These are phyloP conservation scores for Hemichromis elongatus DNA, from an alignment of 2,113 vertebrate species.

Conservation along the genomic window DNA sequence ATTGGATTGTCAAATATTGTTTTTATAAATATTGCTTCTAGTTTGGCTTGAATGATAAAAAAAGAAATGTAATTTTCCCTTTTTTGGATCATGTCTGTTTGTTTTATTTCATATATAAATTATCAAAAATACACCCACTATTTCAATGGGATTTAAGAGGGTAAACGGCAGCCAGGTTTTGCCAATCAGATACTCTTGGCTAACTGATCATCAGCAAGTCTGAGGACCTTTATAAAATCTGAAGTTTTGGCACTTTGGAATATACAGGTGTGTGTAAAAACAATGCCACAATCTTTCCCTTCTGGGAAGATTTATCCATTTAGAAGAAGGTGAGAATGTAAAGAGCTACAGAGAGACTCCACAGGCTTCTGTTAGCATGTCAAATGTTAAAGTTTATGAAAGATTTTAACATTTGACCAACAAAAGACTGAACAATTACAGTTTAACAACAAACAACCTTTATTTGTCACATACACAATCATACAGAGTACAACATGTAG, in stretches of 20 bases:
- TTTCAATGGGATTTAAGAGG: background rate
- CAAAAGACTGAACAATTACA: background rate
- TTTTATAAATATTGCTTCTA: slow-evolving; percentile 16
- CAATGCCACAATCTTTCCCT: background rate
- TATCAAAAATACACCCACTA: background rate
- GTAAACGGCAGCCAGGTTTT: background rate
- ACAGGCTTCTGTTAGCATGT: background rate
- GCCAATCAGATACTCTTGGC: background rate
- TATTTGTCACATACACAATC: too few species aligned
- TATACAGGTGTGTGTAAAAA: background rate
- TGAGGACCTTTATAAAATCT: background rate
- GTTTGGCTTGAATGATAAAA: background rate
- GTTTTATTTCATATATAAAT: background rate
- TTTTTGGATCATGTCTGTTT: background rate
- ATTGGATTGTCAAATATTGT: slow-evolving; percentile 30
- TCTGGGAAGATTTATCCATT: too few species aligned
- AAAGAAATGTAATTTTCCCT: background rate
- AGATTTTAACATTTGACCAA: background rate
- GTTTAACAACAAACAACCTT: too few species aligned
- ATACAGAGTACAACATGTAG: too few species aligned
- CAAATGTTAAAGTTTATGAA: background rate
- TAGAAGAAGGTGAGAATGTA: too few species aligned
- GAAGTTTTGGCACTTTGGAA: background rate
- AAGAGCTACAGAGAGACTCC: background rate
- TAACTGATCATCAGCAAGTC: background rate